Evolutionary conservation across 2,797 vertebrate genomes (phyloP), one percentile per base, ranked within the genome.

Genomic region (Neosilurus mollespiculum): DNA sequence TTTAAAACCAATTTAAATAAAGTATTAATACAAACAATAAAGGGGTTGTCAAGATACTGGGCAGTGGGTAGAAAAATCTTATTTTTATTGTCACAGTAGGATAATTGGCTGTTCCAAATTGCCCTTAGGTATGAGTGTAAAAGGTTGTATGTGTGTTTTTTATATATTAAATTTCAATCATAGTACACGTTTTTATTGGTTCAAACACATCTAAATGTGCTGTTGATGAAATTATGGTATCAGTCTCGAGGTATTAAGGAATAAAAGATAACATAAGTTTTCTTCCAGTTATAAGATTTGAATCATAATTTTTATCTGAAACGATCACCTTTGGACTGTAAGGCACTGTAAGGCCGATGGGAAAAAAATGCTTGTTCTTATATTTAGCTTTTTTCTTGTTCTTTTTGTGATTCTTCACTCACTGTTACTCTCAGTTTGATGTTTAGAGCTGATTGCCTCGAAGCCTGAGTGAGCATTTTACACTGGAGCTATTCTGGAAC

Each of bases 361-460:
- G 30, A 30, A 30, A 24, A 51, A 0, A 15, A 56, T 56, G 24
- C 15, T 30, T 73, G 15, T 58, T 75, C 71, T 75, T 34, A 30
- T 56, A 58, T 75, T 76, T 22, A 34, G 69, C 22, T 71, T 76
- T 76, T 14, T 37, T 3, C 14, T 6, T 14, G 10, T 53, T 71
- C 2, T 67, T 66, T 70, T 62, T 61, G 16, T 67, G 78, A 72
- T 76, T 9, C 26, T 62, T 69, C 59, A 78, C 43, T 81, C 85
- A 65, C 6, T 78, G 24, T 82, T 76, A 75, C 58, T 83, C 61
- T 76, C 61, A 37, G 53, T 81, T 43, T 83, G 79, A 64, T 82
- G 86, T 72, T 82, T 67, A 81, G 78, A 78, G 49, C 56, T 86
- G 79, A 84, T 82, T 81, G 82, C 78, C 20, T 82, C 67, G 69